Base-by-base conservation (phyloP, 2,113 vertebrate genomes). In the Gopherus flavomarginatus region DNA sequence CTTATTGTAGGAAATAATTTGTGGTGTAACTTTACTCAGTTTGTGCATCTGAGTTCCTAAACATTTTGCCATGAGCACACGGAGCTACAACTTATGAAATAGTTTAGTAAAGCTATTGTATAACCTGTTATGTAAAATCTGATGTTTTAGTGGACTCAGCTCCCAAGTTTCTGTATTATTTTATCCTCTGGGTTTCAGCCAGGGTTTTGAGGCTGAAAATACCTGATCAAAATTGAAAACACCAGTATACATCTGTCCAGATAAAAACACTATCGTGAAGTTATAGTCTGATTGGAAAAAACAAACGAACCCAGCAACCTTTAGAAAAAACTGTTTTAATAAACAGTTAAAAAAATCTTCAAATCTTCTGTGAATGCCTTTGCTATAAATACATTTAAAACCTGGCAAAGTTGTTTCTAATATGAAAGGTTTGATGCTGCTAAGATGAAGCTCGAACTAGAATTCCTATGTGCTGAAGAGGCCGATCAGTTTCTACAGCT, bases 321-420 rank as follows among this genome's bases (percentile, higher is more conserved):
- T 79, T 78, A 86, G 29, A 81, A 87, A 86, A 86, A 96, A 84
- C 14, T 31, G 14, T 31, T 12, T n/a, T 4, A 90, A 81, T 38
- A 92, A 91, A 8, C 54, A 31, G 79, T 90, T 69, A 5, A 81
- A 3, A 3, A 87, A 89, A 82, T 13, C 86, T 65, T 87, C 29
- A 77, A 19, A 56, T 83, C 22, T 88, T 31, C 81, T 38, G 5
- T 72, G n/a, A 72, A 38, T 2, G 5, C 3, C 21, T 90, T 88
- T 89, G 22, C 82, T 85, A 6, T 69, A 42, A n/a, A 19, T 92
- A 0, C 77, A 91, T 93, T 88, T 87, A 83, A 96, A 96, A 88
- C 4, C 19, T 83, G 26, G 26, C 50, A 85, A 29, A 27, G 84
- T 92, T 94, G 44, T 11, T 62, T 84, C 88, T 92, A 95, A 69